A percentile compares a stretch with the other conserved stretches of the same genome.
Conservation (phyloP, 2,113 vertebrate species). For the Caloenas nicobarica region DNA sequence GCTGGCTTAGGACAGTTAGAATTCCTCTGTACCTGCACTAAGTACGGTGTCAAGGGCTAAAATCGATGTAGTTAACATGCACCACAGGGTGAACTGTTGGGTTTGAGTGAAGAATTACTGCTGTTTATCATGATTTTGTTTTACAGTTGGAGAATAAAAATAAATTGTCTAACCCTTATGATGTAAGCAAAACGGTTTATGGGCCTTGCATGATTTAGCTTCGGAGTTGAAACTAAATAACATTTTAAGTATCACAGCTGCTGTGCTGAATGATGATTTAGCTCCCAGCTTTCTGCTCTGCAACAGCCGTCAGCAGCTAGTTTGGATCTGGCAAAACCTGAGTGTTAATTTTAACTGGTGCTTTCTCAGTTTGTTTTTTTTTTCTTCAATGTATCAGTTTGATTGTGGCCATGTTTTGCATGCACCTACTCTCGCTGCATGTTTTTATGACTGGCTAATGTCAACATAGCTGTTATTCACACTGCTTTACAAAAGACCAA, state of each 20-base stretch:
- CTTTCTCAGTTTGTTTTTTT: slow-evolving; percentile 45
- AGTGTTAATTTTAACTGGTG: slow-evolving; percentile 69
- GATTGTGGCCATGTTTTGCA: slow-evolving; percentile 75
- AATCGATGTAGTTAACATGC: slow-evolving; percentile 51
- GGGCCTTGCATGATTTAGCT: slow-evolving; percentile 77
- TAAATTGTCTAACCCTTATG: slow-evolving; percentile 57
- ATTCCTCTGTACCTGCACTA: slow-evolving; percentile 41
- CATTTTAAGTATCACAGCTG: slow-evolving; percentile 69
- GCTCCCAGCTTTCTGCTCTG: slow-evolving; percentile 60
- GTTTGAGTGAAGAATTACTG: not conserved
- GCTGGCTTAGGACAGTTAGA: slow-evolving; percentile 59
- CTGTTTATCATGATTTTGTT: slow-evolving; percentile 44
- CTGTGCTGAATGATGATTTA: slow-evolving; percentile 64
- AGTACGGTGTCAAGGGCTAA: slow-evolving; percentile 75
- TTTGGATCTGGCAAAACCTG: slow-evolving; percentile 60
- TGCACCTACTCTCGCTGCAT: slow-evolving; percentile 74
- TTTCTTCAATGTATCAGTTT: slow-evolving; percentile 59
- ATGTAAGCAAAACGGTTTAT: slow-evolving; percentile 64
- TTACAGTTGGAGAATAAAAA: slow-evolving; percentile 57
- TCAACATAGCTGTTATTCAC: slow-evolving; percentile 46
- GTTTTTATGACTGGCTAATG: slow-evolving; percentile 70
- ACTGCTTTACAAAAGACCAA: slow-evolving; percentile 70
- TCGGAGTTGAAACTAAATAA: slow-evolving; percentile 60
- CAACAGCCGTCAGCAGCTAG: slow-evolving; percentile 52
- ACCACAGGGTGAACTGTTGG: not conserved